Base-by-base conservation (phyloP, 2,113 vertebrate genomes). In the Tyrannus savana region DNA sequence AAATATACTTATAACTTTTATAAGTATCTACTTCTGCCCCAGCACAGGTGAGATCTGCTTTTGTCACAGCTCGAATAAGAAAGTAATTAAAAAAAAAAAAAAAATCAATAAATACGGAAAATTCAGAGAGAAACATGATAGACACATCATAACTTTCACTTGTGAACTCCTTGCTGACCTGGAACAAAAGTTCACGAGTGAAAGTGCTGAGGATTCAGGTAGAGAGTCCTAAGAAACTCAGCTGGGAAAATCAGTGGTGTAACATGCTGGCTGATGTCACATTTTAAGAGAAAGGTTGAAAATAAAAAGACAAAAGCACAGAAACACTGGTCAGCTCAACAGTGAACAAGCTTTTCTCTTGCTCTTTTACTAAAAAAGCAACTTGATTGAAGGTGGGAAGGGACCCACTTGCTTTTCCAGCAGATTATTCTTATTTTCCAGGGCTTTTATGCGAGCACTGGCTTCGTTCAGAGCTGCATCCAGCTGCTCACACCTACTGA, bases 331-430 rank as follows among this genome's bases (percentile, higher is more conserved):
- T 60, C 50, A 90, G 21, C 30, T 64, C 27, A 35, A 52, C 7
- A 62, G 69, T 3, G 19, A 49, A 42, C 22, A 66, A 14, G 55
- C 33, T 41, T 19, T 50, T 64, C 35, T 59, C 35, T 59, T 25
- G 30, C 5, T 3, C 25, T 87, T 83, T 52, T 8, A 83, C 19
- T 71, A 83, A 39, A 87, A 81, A 76, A 37, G 6, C 21, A 87
- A 33, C 33, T 74, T 52, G 55, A 89, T 37, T 72, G 68, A 33
- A 81, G n/a, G n/a, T n/a, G n/a, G n/a, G n/a, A n/a, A n/a, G n/a
- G n/a, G n/a, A n/a, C n/a, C n/a, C 98, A 99, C 98, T 97, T 99
- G 98, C 90, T 97, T 98, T 97, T 99, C 98, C 85, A 99, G 97
- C 46, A 97, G 86, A 62, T 96, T 96, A 93, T 99, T 99, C 89